Conservation (phyloP, 2,797 vertebrate species). For the Semotilus atromaculatus region DNA sequence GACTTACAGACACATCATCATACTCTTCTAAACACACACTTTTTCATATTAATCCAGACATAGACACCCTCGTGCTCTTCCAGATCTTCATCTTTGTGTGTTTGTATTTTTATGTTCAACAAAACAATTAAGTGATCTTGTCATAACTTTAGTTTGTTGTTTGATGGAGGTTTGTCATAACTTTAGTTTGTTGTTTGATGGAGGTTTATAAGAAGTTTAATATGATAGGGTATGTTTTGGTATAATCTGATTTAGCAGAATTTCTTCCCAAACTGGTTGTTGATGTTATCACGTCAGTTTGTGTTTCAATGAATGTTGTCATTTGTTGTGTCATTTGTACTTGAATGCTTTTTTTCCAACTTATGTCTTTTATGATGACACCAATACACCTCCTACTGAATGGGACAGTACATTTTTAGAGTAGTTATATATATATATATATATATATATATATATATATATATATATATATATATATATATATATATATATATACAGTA, state of each 20-base stretch:
- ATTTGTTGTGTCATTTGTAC: neutral
- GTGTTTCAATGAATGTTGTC: neutral
- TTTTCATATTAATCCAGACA: neutral
- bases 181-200: neutral
- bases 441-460: no score
- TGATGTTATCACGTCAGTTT: neutral
- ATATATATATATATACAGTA: no score
- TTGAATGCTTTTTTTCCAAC: neutral
- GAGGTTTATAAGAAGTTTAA: neutral
- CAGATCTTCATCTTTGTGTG: neutral
- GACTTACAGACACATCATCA: neutral
- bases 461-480: no score
- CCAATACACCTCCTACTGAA: neutral
- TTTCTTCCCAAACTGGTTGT: constrained; percentile 1
- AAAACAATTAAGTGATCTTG: neutral
- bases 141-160: neutral
- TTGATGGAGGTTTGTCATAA: neutral
- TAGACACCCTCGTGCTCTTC: neutral
- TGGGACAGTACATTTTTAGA: neutral
- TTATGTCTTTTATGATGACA: neutral
- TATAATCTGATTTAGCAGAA: neutral
- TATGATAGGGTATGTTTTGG: neutral
- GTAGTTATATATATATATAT: neutral
- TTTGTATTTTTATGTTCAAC: neutral
- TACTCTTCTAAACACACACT: neutral